Base-by-base conservation (phyloP, 2,797 vertebrate species). In the Pangasius larnaudii region DNA sequence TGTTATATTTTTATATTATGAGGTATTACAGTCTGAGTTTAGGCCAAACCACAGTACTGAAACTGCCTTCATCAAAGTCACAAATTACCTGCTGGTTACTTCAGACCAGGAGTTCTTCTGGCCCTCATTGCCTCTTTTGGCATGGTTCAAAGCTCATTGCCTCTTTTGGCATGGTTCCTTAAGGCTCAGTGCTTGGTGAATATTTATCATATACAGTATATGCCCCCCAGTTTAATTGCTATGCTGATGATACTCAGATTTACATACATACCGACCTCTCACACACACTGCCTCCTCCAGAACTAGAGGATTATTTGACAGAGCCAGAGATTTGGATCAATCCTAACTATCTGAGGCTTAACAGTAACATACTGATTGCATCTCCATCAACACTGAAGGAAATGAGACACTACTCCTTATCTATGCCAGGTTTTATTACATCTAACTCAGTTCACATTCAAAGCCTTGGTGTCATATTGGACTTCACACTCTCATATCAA, bases 221-320 rank as follows among this genome's bases (percentile, higher is more conserved):
- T 77, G n/a, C n/a, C 33, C 14, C 49, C 46, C 46, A 19, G 2
- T 30, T 53, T 51, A 24, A 75, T n/a, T 53, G 49, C n/a, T 53
- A 33, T 56, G n/a, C 75, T 53, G 42, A 78, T 19, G n/a, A 75
- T 49, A 49, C 42, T 75, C 72, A 75, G 22, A 78, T 78, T 53
- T 53, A 51, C 49, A 78, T 9, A 33, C 2, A 77, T 77, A 51
- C 72, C 72, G 27, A 30, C 74, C 14, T 14, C 49, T 13, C 11
- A 30, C n/a, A 78, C n/a, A 53, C n/a, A 51, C 19, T 39, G 39
- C 39, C 39, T 39, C 39, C 39, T 30, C 58, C 22, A 22, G 58
- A 5, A 22, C 1, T 7, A 59, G 19, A 22, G 19, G n/a, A 1
- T 5, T 33, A 1, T 14, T 4, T 33, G 13, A 67, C 5, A 2